Percentiles rank a stretch among this genome's conserved stretches.
These are phyloP conservation scores for Rhinophrynus dorsalis DNA, from an alignment of 2,797 vertebrate species.

Conservation along the genomic window DNA sequence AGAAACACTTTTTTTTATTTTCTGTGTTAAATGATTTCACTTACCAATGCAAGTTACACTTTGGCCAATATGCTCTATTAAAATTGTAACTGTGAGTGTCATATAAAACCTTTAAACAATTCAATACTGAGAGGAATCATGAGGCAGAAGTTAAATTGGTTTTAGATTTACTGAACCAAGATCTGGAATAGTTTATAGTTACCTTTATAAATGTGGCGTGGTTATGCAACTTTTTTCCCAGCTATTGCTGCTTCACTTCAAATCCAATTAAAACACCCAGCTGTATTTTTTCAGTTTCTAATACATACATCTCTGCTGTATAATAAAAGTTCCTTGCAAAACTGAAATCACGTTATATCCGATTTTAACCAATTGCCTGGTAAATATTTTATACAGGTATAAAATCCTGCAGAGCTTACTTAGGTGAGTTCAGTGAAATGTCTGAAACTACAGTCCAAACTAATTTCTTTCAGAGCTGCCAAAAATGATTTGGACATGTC, in stretches of 20 bases:
- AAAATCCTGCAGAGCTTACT: background rate
- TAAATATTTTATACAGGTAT: conserved; percentile 2
- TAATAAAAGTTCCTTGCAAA: background rate
- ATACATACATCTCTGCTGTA: background rate
- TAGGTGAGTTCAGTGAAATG: background rate
- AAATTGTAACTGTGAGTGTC: background rate
- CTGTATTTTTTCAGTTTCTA: background rate
- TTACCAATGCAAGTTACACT: background rate
- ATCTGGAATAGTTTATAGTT: background rate
- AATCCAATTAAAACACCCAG: conserved; percentile 1
- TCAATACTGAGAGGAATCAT: background rate
- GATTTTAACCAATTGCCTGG: background rate
- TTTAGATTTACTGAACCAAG: background rate
- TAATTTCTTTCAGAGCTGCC: background rate
- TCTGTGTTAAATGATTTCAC: background rate
- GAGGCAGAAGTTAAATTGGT: background rate
- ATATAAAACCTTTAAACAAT: background rate
- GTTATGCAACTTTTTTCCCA: background rate
- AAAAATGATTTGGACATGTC: background rate
- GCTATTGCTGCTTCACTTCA: background rate
- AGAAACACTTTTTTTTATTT: too few relatives aligned
- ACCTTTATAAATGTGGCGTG: background rate
- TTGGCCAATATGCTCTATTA: background rate
- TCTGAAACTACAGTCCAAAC: background rate
- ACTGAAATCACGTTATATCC: background rate